These are phyloP conservation scores for Lichenostomus cassidix DNA, from an alignment of 2,113 vertebrate genomes.

Conservation along the genomic window DNA sequence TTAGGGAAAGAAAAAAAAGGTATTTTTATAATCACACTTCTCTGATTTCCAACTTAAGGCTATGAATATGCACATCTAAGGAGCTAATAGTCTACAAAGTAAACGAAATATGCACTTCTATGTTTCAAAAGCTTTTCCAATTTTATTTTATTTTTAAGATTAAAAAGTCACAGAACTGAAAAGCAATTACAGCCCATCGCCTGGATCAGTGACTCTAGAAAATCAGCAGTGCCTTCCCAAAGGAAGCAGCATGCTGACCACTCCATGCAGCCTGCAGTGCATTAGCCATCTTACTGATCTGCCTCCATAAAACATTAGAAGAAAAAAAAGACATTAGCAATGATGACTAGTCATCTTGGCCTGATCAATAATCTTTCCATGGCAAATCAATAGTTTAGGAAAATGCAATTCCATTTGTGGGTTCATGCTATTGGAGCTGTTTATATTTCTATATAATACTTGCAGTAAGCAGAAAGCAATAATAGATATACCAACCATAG, in stretches of 20 bases:
- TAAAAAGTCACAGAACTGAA: background rate
- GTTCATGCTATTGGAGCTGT: background rate
- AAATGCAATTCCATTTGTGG: background rate
- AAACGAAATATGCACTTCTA: background rate
- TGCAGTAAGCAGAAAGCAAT: background rate
- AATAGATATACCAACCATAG: background rate
- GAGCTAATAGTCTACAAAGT: background rate
- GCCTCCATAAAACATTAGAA: background rate
- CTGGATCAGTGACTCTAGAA: background rate
- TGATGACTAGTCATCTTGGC: background rate
- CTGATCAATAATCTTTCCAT: background rate
- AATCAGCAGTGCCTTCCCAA: background rate
- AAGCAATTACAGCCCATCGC: background rate
- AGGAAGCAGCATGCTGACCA: background rate
- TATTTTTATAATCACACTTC: background rate
- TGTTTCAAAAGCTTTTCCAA: background rate
- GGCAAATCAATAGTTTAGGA: background rate
- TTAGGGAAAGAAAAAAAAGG: constrained; percentile 29
- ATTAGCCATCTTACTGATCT: background rate
- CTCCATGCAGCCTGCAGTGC: background rate
- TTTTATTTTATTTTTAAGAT: background rate
- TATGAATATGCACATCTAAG: background rate
- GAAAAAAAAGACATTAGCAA: background rate
- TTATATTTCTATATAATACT: background rate
- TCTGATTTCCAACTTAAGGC: background rate